Percentiles rank a stretch among this genome's conserved stretches.
phyloP scores from a whole-genome alignment of 2,797 vertebrate species.

The Anolis apletophallus region DNA sequence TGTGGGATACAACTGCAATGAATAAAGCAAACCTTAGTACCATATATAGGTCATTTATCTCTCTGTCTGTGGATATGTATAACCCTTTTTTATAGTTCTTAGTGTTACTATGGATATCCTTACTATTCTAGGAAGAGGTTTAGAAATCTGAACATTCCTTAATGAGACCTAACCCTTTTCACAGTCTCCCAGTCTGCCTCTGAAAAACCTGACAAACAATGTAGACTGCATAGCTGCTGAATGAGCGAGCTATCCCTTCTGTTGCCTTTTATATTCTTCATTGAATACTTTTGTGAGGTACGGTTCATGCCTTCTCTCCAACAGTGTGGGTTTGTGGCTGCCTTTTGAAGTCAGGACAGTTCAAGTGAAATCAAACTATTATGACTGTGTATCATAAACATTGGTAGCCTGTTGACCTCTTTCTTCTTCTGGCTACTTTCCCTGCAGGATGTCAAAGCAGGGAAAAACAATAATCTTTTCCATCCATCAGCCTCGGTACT shows the following conservation, averaged over 20 bases:
- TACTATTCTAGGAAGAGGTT: not conserved
- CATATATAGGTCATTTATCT: not conserved
- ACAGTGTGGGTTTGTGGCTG: not conserved
- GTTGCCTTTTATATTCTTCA: not conserved
- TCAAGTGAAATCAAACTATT: not conserved
- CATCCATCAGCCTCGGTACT: slow-evolving; percentile 94
- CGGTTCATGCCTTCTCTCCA: not conserved
- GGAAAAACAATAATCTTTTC: slow-evolving; percentile 94
- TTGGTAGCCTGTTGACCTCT: not conserved
- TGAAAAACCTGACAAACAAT: not conserved
- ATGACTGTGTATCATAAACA: not conserved
- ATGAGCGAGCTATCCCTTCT: not conserved
- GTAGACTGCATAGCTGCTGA: not conserved
- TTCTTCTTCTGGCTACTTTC: not conserved
- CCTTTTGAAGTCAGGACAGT: not conserved
- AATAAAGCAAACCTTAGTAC: not conserved
- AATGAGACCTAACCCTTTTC: not conserved
- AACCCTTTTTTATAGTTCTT: not conserved
- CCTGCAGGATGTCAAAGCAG: slow-evolving; percentile 86
- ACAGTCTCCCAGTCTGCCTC: not conserved
- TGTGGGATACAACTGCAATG: not conserved
- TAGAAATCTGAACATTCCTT: not conserved
- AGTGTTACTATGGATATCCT: not conserved
- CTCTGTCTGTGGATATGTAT: not conserved
- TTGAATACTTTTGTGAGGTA: not conserved